A percentile compares a stretch with the other conserved stretches of the same genome.
phyloP scores from a whole-genome alignment of 2,888 invertebrate genomes.

The Folsomia candida region DNA sequence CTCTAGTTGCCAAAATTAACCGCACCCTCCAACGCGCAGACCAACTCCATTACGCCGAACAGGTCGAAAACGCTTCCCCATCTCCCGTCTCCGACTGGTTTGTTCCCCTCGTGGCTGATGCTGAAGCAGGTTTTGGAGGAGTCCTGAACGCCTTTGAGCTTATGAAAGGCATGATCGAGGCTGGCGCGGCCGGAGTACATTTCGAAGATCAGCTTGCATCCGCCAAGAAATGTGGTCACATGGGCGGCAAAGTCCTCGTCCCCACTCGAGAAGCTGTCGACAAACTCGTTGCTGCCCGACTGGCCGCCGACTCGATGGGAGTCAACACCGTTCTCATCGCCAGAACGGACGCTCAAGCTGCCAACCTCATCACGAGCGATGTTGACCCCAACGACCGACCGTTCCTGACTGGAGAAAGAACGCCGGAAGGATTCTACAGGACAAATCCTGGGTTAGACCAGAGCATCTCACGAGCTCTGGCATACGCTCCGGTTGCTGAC shows the following conservation, averaged over 20 bases:
- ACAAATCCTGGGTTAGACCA: slow-evolving; percentile 51
- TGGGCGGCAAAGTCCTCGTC: slow-evolving; percentile 54
- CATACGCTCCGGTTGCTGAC: slow-evolving; percentile 51
- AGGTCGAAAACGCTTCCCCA: slow-evolving; percentile 5
- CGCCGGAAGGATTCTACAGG: slow-evolving; percentile 54
- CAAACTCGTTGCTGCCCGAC: slow-evolving; percentile 54
- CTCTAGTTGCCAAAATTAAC: slow-evolving; percentile 53
- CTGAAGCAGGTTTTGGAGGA: slow-evolving; percentile 55
- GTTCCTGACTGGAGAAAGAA: slow-evolving; percentile 53
- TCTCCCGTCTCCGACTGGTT: slow-evolving; percentile 43
- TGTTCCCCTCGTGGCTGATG: slow-evolving; percentile 54
- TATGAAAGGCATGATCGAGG: slow-evolving; percentile 52
- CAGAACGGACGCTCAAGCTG: slow-evolving; percentile 54
- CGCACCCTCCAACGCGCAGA: slow-evolving; percentile 53
- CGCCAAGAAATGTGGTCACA: slow-evolving; percentile 55
- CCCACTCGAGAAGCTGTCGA: slow-evolving; percentile 54
- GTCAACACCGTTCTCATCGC: slow-evolving; percentile 54
- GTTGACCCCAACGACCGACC: slow-evolving; percentile 54
- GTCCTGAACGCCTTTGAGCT: slow-evolving; percentile 54
- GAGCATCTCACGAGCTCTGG: slow-evolving; percentile 53
- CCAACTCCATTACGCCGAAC: slow-evolving; percentile 43
- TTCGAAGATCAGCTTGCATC: slow-evolving; percentile 55
- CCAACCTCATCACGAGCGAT: slow-evolving; percentile 53
- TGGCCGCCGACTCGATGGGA: slow-evolving; percentile 54
- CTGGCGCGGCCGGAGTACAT: slow-evolving; percentile 53